These are phyloP conservation scores for Chiroxiphia lanceolata DNA, from an alignment of 2,797 vertebrate species.

Conservation along the genomic window DNA sequence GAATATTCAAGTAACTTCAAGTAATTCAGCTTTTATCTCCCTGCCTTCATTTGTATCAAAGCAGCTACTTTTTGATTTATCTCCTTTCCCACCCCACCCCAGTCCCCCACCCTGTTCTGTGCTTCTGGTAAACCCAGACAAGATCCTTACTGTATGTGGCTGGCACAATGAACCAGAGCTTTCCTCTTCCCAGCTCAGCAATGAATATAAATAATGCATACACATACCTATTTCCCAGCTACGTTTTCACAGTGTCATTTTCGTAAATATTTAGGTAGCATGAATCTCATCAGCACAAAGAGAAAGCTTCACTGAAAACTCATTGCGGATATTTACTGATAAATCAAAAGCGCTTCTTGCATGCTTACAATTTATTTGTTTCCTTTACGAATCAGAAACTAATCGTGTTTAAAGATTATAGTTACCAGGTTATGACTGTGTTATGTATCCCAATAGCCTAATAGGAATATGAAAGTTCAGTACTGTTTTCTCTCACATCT, in stretches of 20 bases:
- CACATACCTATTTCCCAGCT: constrained; percentile 84
- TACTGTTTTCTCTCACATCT: constrained; percentile 48
- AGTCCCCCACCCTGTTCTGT: constrained; percentile 53
- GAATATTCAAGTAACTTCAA: constrained; percentile 81
- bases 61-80: constrained; percentile 68
- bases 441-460: constrained; percentile 67
- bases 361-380: constrained; percentile 74
- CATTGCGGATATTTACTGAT: constrained; percentile 70
- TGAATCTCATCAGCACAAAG: constrained; percentile 79
- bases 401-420: constrained; percentile 65
- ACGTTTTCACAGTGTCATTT: constrained; percentile 93
- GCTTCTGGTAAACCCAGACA: constrained; percentile 71
- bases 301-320: constrained; percentile 78
- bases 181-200: constrained; percentile 67
- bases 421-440: constrained; percentile 70
- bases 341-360: constrained; percentile 75
- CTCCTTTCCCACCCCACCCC: constrained; percentile 69
- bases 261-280: constrained; percentile 85
- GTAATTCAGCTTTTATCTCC: constrained; percentile 77
- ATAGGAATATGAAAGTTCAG: constrained; percentile 71
- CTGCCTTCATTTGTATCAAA: constrained; percentile 76
- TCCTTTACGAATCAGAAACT: constrained; percentile 71
- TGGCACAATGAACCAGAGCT: constrained; percentile 71
- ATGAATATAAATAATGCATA: constrained; percentile 79
- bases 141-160: constrained; percentile 59